Evolutionary conservation across 2,113 vertebrate species (phyloP), one percentile per base, ranked within the genome.

Genomic region (Peromyscus maniculatus): DNA sequence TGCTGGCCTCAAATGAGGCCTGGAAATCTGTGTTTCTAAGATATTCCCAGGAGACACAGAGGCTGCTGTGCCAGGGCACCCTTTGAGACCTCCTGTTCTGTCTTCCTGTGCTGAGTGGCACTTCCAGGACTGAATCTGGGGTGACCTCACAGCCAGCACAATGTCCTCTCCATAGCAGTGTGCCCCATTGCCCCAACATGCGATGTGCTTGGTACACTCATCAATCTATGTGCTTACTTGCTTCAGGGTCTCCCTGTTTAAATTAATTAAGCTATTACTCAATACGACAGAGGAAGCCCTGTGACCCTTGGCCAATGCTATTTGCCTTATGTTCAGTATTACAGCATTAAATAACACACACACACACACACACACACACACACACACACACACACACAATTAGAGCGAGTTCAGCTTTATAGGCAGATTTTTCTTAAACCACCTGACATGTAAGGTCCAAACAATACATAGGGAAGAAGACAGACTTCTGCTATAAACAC

Each of bases 191-290:
- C 36, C 26, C 28, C 78, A 43, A 31, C 55, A 43, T n/a, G 55
- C 83, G 31, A 7, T 4, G 8, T 19, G 62, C 36, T 55, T 9
- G 74, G n/a, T 2, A 15, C 6, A 17, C 31, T 57, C 62, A 64
- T 74, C 74, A 83, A 8, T 46, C 46, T 80, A 12, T 6, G n/a
- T 84, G 21, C 5, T 78, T 69, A 74, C 8, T 59, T 89, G 72
- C 39, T 88, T 46, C 72, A 12, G 19, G 31, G 21, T 78, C 77
- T 78, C 39, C 69, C 33, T 43, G 26, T 49, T 93, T 74, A 88
- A 72, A 83, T 93, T 97, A 94, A 92, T 83, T 74, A 93, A 93
- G 67, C 96, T 93, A 43, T 95, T 93, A 78, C 59, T 75, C 88
- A 83, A 64, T 19, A 90, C 31, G 78, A 87, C 64, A 88, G 62